Percentiles rank a stretch among this genome's conserved stretches.
phyloP scores from a whole-genome alignment of 64 coral and sea anemone genomes.

The Montipora sp. region DNA sequence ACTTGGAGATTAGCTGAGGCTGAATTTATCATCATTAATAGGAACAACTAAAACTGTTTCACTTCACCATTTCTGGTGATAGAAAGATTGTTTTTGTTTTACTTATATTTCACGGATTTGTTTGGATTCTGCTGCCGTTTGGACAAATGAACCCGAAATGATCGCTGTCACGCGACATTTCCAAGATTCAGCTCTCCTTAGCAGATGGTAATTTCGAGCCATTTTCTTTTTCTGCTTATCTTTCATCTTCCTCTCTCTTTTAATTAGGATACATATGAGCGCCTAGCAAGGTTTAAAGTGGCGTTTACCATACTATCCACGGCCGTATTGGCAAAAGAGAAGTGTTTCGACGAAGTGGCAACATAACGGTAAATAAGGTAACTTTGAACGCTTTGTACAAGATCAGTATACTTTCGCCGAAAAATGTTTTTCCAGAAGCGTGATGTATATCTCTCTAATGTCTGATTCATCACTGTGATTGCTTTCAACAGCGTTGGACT shows the following conservation, averaged over 20 bases:
- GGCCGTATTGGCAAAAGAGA: neutral
- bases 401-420: neutral
- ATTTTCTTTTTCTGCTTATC: neutral
- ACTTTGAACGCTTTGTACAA: neutral
- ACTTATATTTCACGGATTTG: slow-evolving; percentile 16
- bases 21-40: neutral
- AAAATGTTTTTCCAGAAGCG: neutral
- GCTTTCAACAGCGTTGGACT: neutral
- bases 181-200: neutral
- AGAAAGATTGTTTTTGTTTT: slow-evolving; percentile 12
- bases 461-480: neutral
- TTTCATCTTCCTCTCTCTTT: neutral
- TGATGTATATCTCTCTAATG: neutral
- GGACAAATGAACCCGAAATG: neutral
- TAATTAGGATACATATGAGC: neutral
- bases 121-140: neutral
- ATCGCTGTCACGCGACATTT: neutral
- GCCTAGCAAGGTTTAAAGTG: neutral
- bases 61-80: slow-evolving; percentile 42
- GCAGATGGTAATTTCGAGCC: neutral
- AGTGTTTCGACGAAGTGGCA: neutral
- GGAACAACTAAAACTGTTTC: slow-evolving; percentile 21
- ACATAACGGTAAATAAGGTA: neutral
- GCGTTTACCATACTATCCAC: neutral
- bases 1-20: neutral